Evolutionary conservation across 1,140 invertebrate genomes (phyloP).

Genomic region (Dryas iulia): DNA sequence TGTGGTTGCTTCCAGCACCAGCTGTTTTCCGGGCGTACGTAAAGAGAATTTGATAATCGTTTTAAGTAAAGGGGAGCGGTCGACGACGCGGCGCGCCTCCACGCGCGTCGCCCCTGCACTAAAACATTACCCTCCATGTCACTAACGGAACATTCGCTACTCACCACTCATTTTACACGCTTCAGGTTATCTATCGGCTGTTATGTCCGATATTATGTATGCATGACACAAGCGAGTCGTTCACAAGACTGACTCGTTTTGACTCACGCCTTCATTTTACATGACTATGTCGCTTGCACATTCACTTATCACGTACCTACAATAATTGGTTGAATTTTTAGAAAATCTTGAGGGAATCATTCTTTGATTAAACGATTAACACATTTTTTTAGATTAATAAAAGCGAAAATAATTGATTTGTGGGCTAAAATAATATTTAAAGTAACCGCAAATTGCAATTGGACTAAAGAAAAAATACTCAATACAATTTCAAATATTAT

Average conservation of each 20-base stretch:
- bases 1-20: conserved; percentile 86
- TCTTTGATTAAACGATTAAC: background rate
- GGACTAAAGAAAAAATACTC: no score
- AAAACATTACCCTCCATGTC: conserved; percentile 25
- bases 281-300: conserved; percentile 20
- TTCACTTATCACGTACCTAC: conserved; percentile 25
- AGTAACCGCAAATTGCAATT: no score
- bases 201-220: background rate
- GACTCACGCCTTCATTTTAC: conserved; percentile 18
- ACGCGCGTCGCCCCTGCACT: conserved; percentile 28
- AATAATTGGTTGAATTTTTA: conserved; percentile 5
- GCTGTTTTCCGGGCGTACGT: conserved; percentile 86
- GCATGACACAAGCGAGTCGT: conserved; percentile 18
- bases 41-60: conserved; percentile 53
- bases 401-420: background rate
- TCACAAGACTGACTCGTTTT: conserved; percentile 2
- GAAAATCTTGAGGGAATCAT: conserved; percentile 37
- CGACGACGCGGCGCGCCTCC: conserved; percentile 20
- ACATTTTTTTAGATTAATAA: background rate
- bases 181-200: background rate
- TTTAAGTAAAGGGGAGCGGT: conserved; percentile 25
- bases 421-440: no score
- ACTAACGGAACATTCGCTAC: conserved; percentile 19
- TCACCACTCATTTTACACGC: conserved; percentile 21
- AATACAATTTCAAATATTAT: no score